Percentiles rank a stretch among this genome's conserved stretches.
Evolutionary conservation across 2,888 invertebrate species (phyloP).

Genomic region (Leptopterna dolabrata): DNA sequence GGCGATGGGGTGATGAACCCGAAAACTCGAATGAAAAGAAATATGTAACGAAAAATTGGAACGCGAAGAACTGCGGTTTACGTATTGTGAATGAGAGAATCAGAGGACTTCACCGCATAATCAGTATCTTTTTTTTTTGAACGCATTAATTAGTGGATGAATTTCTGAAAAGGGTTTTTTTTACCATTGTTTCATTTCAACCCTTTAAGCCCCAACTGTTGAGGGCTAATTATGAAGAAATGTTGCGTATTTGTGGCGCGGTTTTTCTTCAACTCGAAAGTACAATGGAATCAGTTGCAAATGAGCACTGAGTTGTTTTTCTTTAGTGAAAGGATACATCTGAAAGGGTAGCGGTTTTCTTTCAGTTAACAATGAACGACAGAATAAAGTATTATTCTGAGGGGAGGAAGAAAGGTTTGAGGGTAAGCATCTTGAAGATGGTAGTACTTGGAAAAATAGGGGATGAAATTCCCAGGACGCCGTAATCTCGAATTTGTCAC

Average conservation of each 20-base stretch:
- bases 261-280: background rate
- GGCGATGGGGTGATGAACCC: background rate
- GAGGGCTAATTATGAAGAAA: conserved; percentile 7
- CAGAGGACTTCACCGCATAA: background rate
- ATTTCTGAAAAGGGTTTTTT: conserved; percentile 7
- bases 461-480: no score
- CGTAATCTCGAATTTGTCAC: no score
- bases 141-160: conserved; percentile 17
- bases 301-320: background rate
- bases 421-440: no score
- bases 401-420: no score
- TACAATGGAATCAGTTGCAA: background rate
- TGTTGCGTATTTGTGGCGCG: background rate
- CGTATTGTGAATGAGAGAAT: background rate
- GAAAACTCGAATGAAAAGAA: background rate
- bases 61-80: background rate
- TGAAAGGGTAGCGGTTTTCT: background rate
- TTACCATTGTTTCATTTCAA: conserved; percentile 15
- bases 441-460: no score
- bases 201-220: background rate
- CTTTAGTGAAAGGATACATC: background rate
- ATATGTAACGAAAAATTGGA: background rate
- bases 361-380: background rate
- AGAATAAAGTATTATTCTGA: background rate
- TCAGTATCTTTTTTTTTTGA: background rate